Conservation (phyloP, 37 sponge, comb jelly and placozoan species). For the Axinella damicornis region DNA sequence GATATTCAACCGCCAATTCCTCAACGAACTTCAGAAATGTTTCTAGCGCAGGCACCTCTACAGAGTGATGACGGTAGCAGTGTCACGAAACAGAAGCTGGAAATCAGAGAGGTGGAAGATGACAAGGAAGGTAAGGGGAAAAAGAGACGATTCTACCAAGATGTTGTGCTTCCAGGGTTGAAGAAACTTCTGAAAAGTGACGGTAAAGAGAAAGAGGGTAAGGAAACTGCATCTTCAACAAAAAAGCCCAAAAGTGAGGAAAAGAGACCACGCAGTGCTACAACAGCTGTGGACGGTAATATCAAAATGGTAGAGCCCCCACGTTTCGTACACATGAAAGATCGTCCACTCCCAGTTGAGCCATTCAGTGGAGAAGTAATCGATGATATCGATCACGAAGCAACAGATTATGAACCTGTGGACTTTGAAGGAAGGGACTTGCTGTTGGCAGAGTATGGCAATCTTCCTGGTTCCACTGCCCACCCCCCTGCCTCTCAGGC, state of each 20-base stretch:
- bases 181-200: neutral
- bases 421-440: neutral
- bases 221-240: too few species aligned
- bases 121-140: too few species aligned
- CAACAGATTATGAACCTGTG: neutral
- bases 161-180: neutral
- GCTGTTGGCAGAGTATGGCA: neutral
- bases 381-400: neutral
- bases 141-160: too few species aligned
- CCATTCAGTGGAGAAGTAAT: neutral
- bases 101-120: too few species aligned
- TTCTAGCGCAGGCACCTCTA: neutral
- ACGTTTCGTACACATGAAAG: constrained; percentile 5
- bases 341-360: constrained; percentile 18
- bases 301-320: neutral
- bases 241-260: neutral
- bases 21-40: neutral
- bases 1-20: neutral
- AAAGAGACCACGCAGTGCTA: neutral
- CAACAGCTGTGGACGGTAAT: neutral
- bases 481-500: too few species aligned
- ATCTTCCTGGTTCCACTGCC: neutral
- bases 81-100: too few species aligned
- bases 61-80: too few species aligned
- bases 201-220: neutral